Conservation (phyloP, 2,797 vertebrate genomes). For the Meda fulgida region DNA sequence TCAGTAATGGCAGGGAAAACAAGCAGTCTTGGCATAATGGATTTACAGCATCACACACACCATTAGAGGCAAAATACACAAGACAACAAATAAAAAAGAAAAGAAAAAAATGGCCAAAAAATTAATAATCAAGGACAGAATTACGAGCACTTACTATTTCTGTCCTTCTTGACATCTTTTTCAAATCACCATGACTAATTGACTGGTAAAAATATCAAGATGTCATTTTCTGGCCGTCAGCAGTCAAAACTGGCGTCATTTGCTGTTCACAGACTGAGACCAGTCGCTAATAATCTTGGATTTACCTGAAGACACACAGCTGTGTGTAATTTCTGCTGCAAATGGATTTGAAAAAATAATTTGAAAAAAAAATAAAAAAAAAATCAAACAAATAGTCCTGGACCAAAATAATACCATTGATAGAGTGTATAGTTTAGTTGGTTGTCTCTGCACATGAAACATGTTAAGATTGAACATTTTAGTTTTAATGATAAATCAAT, state of each 20-base stretch:
- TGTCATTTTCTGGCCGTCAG: background rate
- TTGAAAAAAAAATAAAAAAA: too few relatives aligned
- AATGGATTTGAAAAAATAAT: background rate
- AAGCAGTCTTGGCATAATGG: constrained; percentile 36
- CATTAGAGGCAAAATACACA: constrained; percentile 33
- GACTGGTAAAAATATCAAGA: background rate
- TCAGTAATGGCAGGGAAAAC: constrained; percentile 55
- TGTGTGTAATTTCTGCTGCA: background rate
- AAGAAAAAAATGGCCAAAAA: background rate
- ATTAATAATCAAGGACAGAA: background rate
- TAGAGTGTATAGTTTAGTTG: too few relatives aligned
- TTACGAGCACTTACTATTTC: background rate
- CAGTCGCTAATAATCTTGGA: background rate
- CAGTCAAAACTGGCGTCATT: background rate
- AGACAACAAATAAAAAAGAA: constrained; percentile 13
- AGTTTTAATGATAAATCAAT: background rate
- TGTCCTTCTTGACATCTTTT: constrained; percentile 15
- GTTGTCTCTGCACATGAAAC: background rate
- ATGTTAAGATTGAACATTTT: background rate
- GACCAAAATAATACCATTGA: background rate
- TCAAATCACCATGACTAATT: background rate
- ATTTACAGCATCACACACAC: constrained; percentile 44
- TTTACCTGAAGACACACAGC: background rate
- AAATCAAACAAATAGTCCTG: background rate
- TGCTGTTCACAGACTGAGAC: constrained; percentile 14